These are phyloP conservation scores for Slavum lentiscoides DNA, from an alignment of 2,888 invertebrate species.

Conservation along the genomic window DNA sequence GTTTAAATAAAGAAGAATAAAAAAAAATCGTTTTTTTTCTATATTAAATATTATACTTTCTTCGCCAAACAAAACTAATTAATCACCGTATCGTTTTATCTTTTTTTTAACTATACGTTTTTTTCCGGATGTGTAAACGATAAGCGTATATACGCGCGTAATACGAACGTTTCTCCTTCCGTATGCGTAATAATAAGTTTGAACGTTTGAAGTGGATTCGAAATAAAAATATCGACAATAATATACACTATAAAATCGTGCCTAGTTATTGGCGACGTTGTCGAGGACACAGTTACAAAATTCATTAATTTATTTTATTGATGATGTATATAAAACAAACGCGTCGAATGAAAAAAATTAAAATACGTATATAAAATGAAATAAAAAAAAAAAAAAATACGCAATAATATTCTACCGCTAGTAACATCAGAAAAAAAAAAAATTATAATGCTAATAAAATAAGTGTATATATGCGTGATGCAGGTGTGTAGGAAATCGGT, in stretches of 20 bases:
- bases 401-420: background rate
- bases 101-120: background rate
- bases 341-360: constrained; percentile 1
- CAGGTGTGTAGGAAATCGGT: background rate
- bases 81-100: background rate
- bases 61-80: constrained; percentile 10
- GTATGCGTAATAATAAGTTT: background rate
- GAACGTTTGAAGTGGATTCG: background rate
- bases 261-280: background rate
- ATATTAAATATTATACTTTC: background rate
- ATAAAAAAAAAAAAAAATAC: background rate
- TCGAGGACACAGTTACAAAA: background rate
- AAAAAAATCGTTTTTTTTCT: background rate
- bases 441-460: too few relatives aligned
- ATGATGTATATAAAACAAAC: background rate
- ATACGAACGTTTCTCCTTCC: background rate
- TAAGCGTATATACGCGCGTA: background rate
- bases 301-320: background rate
- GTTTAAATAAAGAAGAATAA: too few relatives aligned
- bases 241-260: background rate
- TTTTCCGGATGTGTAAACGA: too few relatives aligned
- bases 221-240: background rate
- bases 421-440: too few relatives aligned
- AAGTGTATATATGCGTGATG: too few relatives aligned
- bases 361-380: too few relatives aligned